A percentile compares a stretch with the other conserved stretches of the same genome.
phyloP scores from a whole-genome alignment of 2,797 vertebrate genomes.

The Gambelia wislizenii region DNA sequence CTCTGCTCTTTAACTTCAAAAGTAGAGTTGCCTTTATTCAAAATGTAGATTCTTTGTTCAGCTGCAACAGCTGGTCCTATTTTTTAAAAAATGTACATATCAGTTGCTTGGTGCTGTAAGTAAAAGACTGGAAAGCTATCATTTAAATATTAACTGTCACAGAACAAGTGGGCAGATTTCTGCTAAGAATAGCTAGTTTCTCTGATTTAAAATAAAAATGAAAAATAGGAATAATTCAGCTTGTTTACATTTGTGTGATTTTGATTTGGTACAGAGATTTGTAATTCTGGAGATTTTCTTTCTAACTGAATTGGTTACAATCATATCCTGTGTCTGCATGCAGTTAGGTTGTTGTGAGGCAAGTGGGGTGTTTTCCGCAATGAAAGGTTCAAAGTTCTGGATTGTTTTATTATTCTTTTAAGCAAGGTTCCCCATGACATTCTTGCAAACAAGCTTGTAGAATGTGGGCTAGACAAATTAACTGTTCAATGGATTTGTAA shows the following conservation, averaged over 20 bases:
- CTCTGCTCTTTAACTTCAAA: slow-evolving; percentile 25
- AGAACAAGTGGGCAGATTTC: slow-evolving; percentile 41
- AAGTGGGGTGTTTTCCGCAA: background rate
- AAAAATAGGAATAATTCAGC: background rate
- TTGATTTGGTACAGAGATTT: background rate
- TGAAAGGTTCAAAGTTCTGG: background rate
- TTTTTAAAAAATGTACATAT: slow-evolving; percentile 56
- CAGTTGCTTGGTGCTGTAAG: slow-evolving; percentile 46
- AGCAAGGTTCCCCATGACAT: no score
- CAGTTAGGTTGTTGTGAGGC: background rate
- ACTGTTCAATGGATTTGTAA: no score
- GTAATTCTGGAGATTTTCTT: background rate
- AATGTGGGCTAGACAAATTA: no score
- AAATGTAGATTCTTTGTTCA: slow-evolving; percentile 45
- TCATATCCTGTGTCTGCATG: background rate
- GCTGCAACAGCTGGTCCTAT: slow-evolving; percentile 39
- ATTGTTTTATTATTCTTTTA: background rate
- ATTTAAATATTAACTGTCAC: slow-evolving; percentile 61
- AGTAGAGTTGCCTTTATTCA: slow-evolving; percentile 23
- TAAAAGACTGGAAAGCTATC: slow-evolving; percentile 49
- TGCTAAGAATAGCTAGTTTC: slow-evolving; percentile 56
- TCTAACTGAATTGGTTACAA: background rate
- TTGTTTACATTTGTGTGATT: background rate
- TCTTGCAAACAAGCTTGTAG: no score
- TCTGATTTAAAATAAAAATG: background rate